phyloP scores from a whole-genome alignment of 2,113 vertebrate genomes.

The Cettia cetti region DNA sequence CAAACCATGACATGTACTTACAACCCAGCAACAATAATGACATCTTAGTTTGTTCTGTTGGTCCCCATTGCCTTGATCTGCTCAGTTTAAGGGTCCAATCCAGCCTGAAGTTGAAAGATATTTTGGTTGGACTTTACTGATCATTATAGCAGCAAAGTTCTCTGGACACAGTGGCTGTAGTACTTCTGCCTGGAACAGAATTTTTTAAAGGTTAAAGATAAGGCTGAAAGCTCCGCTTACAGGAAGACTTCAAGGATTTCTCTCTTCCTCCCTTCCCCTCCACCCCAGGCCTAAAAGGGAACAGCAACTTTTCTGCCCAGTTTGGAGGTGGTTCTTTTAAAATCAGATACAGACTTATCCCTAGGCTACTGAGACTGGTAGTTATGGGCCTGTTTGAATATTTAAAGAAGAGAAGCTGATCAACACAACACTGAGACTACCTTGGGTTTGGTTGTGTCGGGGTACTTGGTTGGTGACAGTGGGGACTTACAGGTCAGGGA shows the following conservation, averaged over 20 bases:
- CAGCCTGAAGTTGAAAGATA: not conserved
- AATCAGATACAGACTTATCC: not conserved
- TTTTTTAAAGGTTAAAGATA: not conserved
- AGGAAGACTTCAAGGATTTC: not conserved
- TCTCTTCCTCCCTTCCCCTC: rapidly evolving
- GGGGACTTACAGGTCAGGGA: not conserved
- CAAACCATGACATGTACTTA: not conserved
- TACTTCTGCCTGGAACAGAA: not conserved
- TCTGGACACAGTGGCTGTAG: not conserved
- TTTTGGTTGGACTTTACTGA: not conserved
- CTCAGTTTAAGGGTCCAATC: not conserved
- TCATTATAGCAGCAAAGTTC: not conserved
- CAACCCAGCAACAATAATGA: not conserved
- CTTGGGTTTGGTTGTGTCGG: not conserved
- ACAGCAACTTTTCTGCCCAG: not conserved
- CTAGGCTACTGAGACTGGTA: not conserved
- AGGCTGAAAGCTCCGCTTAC: not conserved
- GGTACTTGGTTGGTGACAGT: rapidly evolving
- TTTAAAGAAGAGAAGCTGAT: not conserved
- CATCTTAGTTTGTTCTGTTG: not conserved
- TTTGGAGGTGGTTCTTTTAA: not conserved
- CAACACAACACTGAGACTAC: not conserved
- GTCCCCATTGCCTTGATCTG: not conserved
- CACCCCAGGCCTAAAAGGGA: not conserved
- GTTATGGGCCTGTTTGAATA: not conserved